A percentile compares a stretch with the other conserved stretches of the same genome.
Conservation (phyloP, 2,888 invertebrate species). For the Lycia hirtaria region DNA sequence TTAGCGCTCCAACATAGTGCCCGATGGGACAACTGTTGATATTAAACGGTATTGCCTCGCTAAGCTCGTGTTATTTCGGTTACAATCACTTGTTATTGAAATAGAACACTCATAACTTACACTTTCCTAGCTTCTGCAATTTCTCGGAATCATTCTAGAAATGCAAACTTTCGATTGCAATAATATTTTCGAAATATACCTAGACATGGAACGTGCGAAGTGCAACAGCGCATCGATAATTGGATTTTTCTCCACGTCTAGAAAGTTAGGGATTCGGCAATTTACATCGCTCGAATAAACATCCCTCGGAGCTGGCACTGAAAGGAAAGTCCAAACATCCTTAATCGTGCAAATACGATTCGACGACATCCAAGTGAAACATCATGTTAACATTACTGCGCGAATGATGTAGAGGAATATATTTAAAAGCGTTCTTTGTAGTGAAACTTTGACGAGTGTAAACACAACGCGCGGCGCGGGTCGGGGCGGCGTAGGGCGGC, state of each 20-base stretch:
- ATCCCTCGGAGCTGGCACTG: conserved; percentile 58
- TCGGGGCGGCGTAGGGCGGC: conserved; percentile 37
- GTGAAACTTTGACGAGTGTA: conserved; percentile 75
- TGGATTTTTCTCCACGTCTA: conserved; percentile 32
- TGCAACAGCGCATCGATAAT: conserved; percentile 33
- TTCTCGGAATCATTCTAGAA: neutral
- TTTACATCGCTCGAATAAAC: conserved; percentile 56
- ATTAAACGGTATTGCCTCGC: conserved; percentile 51
- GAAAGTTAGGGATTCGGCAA: conserved; percentile 43
- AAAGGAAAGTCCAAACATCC: conserved; percentile 64
- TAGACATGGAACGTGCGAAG: conserved; percentile 13
- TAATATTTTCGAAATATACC: conserved; percentile 9
- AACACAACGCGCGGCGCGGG: conserved; percentile 70
- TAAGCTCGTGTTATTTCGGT: conserved; percentile 23
- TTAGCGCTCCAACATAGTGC: conserved; percentile 66
- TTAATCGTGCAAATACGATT: conserved; percentile 71
- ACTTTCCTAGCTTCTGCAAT: neutral
- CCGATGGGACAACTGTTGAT: conserved; percentile 59
- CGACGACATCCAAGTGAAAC: conserved; percentile 56
- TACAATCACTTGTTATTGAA: conserved; percentile 24
- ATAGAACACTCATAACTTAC: neutral
- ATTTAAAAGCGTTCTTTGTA: conserved; percentile 76
- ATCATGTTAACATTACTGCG: conserved; percentile 62
- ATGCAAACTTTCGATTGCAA: conserved; percentile 7
- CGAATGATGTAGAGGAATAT: conserved; percentile 65